These are phyloP conservation scores for Saccopteryx leptura DNA, from an alignment of 2,113 vertebrate species.

Conservation along the genomic window DNA sequence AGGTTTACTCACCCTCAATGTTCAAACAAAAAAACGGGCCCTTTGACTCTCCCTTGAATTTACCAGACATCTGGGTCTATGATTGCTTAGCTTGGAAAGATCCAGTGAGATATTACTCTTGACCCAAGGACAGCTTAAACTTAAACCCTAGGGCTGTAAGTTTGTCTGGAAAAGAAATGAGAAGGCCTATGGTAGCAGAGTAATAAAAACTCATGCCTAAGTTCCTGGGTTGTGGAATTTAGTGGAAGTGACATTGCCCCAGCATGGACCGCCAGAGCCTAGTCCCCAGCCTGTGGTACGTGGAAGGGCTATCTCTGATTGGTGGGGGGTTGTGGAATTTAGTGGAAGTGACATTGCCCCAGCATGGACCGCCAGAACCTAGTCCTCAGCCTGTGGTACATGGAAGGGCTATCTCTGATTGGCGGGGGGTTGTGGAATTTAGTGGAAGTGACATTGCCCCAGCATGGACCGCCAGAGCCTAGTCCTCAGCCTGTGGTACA, in stretches of 20 bases:
- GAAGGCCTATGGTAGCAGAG: background rate
- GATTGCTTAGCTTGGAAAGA: background rate
- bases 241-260: background rate
- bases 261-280: background rate
- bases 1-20: background rate
- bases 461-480: background rate
- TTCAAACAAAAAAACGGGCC: slow-evolving; percentile 24
- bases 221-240: background rate
- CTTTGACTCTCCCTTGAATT: background rate
- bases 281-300: background rate
- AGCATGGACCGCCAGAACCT: background rate
- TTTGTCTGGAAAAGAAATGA: background rate
- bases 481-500: background rate
- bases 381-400: background rate
- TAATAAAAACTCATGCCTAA: background rate
- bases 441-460: background rate
- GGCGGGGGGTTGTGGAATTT: background rate
- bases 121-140: background rate
- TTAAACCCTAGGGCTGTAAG: background rate
- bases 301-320: background rate
- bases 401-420: background rate
- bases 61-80: background rate
- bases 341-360: background rate
- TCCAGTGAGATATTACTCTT: background rate
- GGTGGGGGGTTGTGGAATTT: background rate